Base-by-base conservation (phyloP, 2,797 vertebrate species). In the Molothrus ater region DNA sequence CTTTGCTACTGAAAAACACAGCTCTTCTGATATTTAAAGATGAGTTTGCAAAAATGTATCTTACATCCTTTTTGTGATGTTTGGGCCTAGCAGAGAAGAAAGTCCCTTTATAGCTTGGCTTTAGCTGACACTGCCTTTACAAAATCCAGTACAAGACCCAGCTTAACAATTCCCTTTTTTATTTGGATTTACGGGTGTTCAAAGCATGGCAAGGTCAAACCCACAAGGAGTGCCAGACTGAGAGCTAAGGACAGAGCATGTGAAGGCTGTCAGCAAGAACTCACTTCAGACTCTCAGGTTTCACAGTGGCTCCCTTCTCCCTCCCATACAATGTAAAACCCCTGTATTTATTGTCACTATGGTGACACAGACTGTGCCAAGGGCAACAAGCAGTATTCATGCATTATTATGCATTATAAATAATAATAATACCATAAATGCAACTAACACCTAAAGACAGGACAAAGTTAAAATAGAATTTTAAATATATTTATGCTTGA, bases 41-140 rank as follows among this genome's bases (percentile, higher is more conserved):
- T 40, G 54, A 82, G 17, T 85, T 91, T 79, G 80, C 56, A 93
- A 57, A 90, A 66, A 2, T 8, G 4, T 34, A 32, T 24, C 25
- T 65, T 64, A 14, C 1, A 6, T 13, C 5, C 7, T 53, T 43
- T 57, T 60, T 31, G 31, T 79, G 54, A 26, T 61, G 43, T 26
- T 85, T 78, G 57, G n/a, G 43, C 29, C 36, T 82, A 9, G 32
- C 20, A 95, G 26, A 78, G 29, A 53, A 59, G 18, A 10, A 43
- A 75, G 51, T 34, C 31, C 70, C 29, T 61, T 65, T 40, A 34
- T 5, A 31, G 22, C 2, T 48, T 69, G 51, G 19, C 56, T 89
- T 79, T 74, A 91, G 56, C 79, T 85, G 76, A 80, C n/a, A 43
- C 10, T 40, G 38, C 64, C 34, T 85, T 92, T 73, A 70, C 40